Evolutionary conservation across 2,113 vertebrate species (phyloP).

Genomic region (Anseranas semipalmata): DNA sequence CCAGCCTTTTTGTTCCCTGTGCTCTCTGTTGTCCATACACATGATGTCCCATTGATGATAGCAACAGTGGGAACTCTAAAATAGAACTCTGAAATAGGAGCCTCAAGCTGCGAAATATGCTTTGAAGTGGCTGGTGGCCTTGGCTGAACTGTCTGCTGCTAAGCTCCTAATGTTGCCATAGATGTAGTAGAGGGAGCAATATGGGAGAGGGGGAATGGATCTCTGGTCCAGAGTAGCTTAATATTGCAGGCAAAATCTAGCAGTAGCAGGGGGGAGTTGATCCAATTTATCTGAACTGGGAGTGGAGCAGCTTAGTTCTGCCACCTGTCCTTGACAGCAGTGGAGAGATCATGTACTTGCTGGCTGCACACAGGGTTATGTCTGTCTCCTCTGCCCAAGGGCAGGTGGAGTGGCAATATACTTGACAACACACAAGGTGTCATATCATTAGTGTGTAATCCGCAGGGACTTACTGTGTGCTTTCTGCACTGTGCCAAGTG

Average conservation of each 20-base stretch:
- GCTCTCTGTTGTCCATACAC: neutral
- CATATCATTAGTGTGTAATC: slow-evolving; percentile 37
- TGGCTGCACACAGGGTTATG: neutral
- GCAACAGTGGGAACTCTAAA: slow-evolving; percentile 3
- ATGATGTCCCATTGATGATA: slow-evolving; percentile 35
- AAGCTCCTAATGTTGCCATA: slow-evolving; percentile 55
- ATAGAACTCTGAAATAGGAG: neutral
- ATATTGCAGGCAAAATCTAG: slow-evolving; percentile 37
- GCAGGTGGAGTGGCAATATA: neutral
- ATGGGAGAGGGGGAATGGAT: neutral
- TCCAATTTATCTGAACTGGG: slow-evolving; percentile 13
- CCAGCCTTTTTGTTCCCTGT: neutral
- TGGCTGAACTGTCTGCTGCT: slow-evolving; percentile 6
- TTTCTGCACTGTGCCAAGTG: neutral
- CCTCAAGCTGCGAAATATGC: neutral
- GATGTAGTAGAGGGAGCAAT: slow-evolving; percentile 24
- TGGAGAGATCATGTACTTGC: neutral
- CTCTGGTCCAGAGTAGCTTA: slow-evolving; percentile 46
- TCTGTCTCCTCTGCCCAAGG: slow-evolving; percentile 21
- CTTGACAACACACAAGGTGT: slow-evolving; percentile 29
- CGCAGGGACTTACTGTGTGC: neutral
- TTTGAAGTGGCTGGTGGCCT: slow-evolving; percentile 49
- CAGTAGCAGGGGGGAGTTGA: neutral
- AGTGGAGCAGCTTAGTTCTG: slow-evolving; percentile 12
- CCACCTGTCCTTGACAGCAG: slow-evolving; percentile 4